Conservation (phyloP, 2,888 invertebrate genomes). For the Agrochola litura region DNA sequence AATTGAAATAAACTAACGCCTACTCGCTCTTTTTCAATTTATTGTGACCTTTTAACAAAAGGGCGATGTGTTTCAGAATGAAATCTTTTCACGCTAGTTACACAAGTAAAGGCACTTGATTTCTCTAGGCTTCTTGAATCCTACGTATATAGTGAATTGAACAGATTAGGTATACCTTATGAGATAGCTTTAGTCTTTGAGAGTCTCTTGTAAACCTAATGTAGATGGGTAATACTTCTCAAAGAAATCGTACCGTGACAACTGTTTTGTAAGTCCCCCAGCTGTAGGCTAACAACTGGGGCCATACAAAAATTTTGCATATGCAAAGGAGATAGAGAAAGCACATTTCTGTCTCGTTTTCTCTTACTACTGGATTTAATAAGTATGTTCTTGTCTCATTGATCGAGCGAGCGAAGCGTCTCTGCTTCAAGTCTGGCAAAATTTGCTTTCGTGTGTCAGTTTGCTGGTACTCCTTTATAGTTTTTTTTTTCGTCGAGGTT, state of each 20-base stretch:
- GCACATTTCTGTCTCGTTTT: neutral
- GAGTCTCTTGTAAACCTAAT: neutral
- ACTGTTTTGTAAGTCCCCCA: neutral
- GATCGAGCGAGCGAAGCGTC: too few species aligned
- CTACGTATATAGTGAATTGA: neutral
- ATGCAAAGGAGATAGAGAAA: neutral
- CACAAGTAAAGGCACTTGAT: neutral
- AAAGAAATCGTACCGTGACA: neutral
- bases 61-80: constrained; percentile 3
- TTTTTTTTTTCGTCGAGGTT: too few species aligned
- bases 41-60: constrained; percentile 21
- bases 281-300: neutral
- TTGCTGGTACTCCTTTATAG: too few species aligned
- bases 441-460: too few species aligned
- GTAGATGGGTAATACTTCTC: neutral
- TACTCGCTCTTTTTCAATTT: constrained; percentile 6
- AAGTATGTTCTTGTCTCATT: neutral
- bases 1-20: constrained; percentile 24
- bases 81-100: neutral
- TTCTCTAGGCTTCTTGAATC: neutral
- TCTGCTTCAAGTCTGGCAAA: too few species aligned
- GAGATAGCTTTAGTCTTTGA: neutral
- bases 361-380: neutral
- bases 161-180: neutral
- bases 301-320: too few species aligned